Evolutionary conservation across 2,113 vertebrate genomes (phyloP), one percentile per base, ranked within the genome.

Genomic region (Siphamia tubifer): DNA sequence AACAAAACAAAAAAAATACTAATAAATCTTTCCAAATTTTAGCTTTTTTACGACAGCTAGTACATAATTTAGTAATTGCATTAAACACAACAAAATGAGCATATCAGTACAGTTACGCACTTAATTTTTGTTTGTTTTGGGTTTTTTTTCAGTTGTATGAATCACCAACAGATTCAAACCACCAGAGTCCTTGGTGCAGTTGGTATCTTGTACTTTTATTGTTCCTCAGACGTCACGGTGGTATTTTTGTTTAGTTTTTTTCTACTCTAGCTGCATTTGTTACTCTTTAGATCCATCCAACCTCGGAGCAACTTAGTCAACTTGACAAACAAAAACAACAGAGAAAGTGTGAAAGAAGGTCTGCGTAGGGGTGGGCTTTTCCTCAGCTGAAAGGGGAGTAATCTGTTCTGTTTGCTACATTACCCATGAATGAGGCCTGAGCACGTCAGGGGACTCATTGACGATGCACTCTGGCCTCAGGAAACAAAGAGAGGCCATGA

Each of bases 371-470:
- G 51, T 47, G 61, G 54, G 47, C 62, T 76, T n/a, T n/a, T 84
- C 71, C 72, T 71, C 52, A 45, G 69, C 64, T 71, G 71, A 84
- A 79, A 68, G 62, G 70, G 68, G 70, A 85, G 82, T 85, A 74
- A 86, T 85, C 81, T 82, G 51, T 74, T 87, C 75, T 85, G 82
- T 89, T 83, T 90, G 87, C 63, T 87, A 87, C 79, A 88, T 89
- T 90, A 87, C 60, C 81, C 68, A 61, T 88, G 90, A 91, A 89
- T 90, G 87, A 85, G 57, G 58, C 55, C 66, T 64, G 49, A 79
- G 81, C 58, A 69, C 55, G 58, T 85, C 43, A 24, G 62, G 58
- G 67, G 82, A 80, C 83, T 84, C 71, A 45, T 71, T 76, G 64
- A 87, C 71, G 74, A 86, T 88, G 83, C 74, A 86, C 84, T 81